Conservation (phyloP, 2,113 vertebrate genomes). For the Microcebus lehilahytsara region DNA sequence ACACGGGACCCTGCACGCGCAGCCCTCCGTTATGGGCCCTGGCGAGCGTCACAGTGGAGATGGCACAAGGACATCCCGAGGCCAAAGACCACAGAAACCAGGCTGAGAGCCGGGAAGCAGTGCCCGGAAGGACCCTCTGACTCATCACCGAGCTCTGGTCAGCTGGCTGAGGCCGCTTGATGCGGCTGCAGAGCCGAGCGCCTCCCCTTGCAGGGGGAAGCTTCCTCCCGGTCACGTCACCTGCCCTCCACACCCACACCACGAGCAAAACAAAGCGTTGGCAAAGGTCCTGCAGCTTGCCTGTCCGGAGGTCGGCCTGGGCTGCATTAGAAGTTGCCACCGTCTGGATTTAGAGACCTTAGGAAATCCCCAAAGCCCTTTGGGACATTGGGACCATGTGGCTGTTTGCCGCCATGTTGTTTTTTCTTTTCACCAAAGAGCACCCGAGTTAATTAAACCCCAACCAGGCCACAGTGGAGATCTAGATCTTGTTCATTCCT, state of each 20-base stretch:
- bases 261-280: neutral
- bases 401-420: neutral
- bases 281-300: neutral
- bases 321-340: neutral
- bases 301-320: neutral
- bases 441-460: conserved; percentile 69
- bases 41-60: neutral
- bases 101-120: neutral
- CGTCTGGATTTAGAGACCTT: neutral
- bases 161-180: fast-evolving
- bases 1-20: neutral
- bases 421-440: conserved; percentile 59
- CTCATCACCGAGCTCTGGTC: neutral
- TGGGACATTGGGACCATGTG: conserved; percentile 52
- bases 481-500: conserved; percentile 64
- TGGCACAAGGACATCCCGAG: no score
- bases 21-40: neutral
- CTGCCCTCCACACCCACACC: neutral
- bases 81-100: neutral
- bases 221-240: fast-evolving
- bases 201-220: no score
- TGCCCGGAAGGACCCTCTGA: neutral
- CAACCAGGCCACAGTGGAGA: conserved; percentile 63
- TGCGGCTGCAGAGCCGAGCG: no score
- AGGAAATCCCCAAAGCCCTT: conserved; percentile 50